Percentiles rank a stretch among this genome's conserved stretches.
Evolutionary conservation across 2,113 vertebrate genomes (phyloP).

Genomic region (Passer domesticus): DNA sequence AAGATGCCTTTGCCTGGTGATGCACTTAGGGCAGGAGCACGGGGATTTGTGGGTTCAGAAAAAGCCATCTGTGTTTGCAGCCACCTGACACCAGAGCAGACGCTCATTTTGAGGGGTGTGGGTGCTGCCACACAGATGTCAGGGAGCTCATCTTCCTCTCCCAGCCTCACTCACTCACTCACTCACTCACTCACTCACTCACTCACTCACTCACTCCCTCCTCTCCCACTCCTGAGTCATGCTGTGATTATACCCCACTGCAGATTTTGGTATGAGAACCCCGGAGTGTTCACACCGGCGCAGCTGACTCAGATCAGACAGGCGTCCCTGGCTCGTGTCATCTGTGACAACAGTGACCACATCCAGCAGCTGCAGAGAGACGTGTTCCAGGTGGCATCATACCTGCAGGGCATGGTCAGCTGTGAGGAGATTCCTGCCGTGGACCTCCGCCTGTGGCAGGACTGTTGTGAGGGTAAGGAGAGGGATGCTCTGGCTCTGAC

Average conservation of each 20-base stretch:
- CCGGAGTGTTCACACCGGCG: conserved; percentile 53
- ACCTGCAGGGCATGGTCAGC: conserved; percentile 65
- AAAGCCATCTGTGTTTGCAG: neutral
- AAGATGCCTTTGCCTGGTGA: neutral
- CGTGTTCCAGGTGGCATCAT: conserved; percentile 65
- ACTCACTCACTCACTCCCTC: neutral
- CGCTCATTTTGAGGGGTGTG: neutral
- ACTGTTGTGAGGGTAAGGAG: conserved; percentile 73
- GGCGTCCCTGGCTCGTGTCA: conserved; percentile 68
- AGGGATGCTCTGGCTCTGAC: neutral
- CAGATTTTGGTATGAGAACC: conserved; percentile 77
- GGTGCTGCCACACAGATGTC: neutral
- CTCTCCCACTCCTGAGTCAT: neutral
- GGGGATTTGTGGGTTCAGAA: neutral
- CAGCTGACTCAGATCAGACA: conserved; percentile 74
- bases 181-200: neutral
- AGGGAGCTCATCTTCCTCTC: neutral
- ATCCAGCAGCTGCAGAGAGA: conserved; percentile 72
- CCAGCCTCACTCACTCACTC: neutral
- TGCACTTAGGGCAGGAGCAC: neutral
- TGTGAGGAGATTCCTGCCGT: conserved; percentile 59
- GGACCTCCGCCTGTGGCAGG: conserved; percentile 73
- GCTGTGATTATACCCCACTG: neutral
- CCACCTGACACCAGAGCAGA: neutral
- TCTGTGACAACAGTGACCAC: conserved; percentile 76